Conservation (phyloP, 2,113 vertebrate genomes). For the Corythaixoides concolor region DNA sequence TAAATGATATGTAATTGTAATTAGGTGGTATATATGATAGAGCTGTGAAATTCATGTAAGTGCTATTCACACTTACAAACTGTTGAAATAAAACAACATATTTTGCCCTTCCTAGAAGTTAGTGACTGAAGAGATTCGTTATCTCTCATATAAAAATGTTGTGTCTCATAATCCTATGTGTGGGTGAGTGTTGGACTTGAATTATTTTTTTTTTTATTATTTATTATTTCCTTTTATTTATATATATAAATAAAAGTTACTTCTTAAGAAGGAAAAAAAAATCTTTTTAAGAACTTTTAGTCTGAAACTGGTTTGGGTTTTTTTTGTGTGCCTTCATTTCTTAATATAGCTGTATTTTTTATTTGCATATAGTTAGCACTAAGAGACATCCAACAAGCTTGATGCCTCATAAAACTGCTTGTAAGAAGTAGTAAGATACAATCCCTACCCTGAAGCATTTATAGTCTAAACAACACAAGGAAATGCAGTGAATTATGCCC, state of each 20-base stretch:
- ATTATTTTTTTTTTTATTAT: background rate
- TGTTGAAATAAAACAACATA: background rate
- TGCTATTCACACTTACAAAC: background rate
- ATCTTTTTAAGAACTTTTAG: background rate
- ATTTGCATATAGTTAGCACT: background rate
- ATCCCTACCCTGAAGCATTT: background rate
- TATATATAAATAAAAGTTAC: background rate
- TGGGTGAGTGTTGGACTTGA: background rate
- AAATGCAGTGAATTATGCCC: background rate
- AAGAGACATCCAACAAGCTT: background rate
- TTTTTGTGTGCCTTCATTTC: background rate
- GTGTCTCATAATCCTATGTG: background rate
- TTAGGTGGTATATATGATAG: background rate
- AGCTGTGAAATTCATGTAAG: background rate
- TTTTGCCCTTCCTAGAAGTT: background rate
- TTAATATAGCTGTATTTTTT: background rate
- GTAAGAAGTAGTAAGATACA: background rate
- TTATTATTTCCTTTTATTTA: too few species aligned
- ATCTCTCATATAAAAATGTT: background rate
- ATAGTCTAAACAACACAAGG: background rate
- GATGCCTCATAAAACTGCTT: background rate
- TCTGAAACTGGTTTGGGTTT: background rate
- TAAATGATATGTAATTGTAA: background rate
- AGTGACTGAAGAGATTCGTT: background rate
- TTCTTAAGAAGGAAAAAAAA: background rate